These are phyloP conservation scores for Gymnarchus niloticus DNA, from an alignment of 2,113 vertebrate species.

Conservation along the genomic window DNA sequence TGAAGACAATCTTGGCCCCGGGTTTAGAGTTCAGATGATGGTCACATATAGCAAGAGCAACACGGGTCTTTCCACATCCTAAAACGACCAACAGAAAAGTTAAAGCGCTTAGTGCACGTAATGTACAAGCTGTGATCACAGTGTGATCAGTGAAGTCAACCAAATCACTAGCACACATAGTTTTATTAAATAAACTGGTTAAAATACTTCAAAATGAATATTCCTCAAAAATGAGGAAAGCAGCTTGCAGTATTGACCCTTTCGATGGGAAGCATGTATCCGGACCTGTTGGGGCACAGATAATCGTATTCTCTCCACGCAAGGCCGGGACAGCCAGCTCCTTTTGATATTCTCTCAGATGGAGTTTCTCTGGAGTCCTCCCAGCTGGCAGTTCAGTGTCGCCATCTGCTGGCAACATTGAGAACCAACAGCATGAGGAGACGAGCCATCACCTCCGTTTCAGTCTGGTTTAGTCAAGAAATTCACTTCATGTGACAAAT, in stretches of 20 bases:
- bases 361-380: slow-evolving; percentile 13
- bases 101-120: neutral
- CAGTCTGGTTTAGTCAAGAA: neutral
- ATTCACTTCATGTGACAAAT: neutral
- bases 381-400: neutral
- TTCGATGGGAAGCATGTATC: too few species aligned
- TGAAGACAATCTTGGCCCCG: slow-evolving; percentile 59
- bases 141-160: too few species aligned
- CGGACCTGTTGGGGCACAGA: slow-evolving; percentile 51
- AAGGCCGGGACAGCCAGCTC: slow-evolving; percentile 34
- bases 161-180: too few species aligned
- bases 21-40: slow-evolving; percentile 58
- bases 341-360: slow-evolving; percentile 43
- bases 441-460: neutral
- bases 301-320: slow-evolving; percentile 41
- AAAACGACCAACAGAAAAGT: neutral
- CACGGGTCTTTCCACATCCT: slow-evolving; percentile 74
- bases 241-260: too few species aligned
- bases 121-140: neutral
- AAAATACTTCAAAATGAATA: too few species aligned
- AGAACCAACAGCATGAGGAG: too few species aligned
- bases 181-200: too few species aligned
- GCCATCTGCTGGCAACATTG: slow-evolving; percentile 5
- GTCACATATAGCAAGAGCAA: slow-evolving; percentile 67
- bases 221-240: too few species aligned